A percentile compares a stretch with the other conserved stretches of the same genome.
Conservation (phyloP, 2,797 vertebrate species). For the Salarias fasciatus region DNA sequence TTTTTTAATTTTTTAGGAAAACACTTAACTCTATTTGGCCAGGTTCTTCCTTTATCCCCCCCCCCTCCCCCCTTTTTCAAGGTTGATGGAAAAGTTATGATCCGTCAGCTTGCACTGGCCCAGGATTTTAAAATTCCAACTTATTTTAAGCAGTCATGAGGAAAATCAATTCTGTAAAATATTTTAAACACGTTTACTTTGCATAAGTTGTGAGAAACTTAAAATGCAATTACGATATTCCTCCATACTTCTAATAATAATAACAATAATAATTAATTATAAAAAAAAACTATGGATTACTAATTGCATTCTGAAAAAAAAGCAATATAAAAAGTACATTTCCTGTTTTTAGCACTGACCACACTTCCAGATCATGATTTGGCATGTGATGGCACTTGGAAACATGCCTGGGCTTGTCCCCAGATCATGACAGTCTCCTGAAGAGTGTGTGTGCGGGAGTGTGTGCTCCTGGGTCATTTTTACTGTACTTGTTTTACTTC, state of each 20-base stretch:
- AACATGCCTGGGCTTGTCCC: conserved; percentile 76
- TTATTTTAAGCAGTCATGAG: conserved; percentile 30
- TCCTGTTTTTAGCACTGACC: conserved; percentile 27
- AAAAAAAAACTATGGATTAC: conserved; percentile 8
- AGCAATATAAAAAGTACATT: background rate
- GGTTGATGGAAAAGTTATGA: conserved; percentile 62
- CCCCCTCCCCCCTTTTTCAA: conserved; percentile 24
- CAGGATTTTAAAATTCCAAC: conserved; percentile 39
- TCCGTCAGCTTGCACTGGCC: conserved; percentile 44
- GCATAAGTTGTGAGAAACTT: conserved; percentile 10
- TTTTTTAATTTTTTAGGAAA: conserved; percentile 68
- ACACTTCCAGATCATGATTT: conserved; percentile 42
- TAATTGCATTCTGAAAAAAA: conserved; percentile 14
- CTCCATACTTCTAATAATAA: conserved; percentile 12
- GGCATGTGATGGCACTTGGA: conserved; percentile 56
- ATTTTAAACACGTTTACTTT: conserved; percentile 17
- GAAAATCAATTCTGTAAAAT: conserved; percentile 27
- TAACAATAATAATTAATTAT: background rate
- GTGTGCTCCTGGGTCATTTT: background rate
- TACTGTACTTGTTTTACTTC: conserved; percentile 16
- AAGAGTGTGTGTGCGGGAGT: conserved; percentile 25
- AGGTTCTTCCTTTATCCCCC: conserved; percentile 19
- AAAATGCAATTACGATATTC: background rate
- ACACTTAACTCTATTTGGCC: conserved; percentile 50
- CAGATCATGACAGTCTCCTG: conserved; percentile 51